Evolutionary conservation across 2,797 vertebrate genomes (phyloP), one percentile per base, ranked within the genome.

Genomic region (Sebastolobus altivelis): DNA sequence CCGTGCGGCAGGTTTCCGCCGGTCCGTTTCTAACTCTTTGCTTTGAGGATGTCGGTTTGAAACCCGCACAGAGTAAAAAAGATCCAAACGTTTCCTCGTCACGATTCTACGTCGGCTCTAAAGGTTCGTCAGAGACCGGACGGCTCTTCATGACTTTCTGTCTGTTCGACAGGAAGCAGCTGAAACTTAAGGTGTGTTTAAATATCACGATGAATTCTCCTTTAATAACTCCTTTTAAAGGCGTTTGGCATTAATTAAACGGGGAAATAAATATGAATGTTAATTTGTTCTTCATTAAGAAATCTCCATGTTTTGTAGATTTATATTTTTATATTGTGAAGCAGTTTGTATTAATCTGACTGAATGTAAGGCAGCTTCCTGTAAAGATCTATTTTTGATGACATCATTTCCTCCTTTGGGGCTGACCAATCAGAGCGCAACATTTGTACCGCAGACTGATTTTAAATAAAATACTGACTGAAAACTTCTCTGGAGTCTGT

Each of bases 281-380:
- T 46, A 14, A 20, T 46, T 18, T 46, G 16, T 31, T 37, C 31
- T 67, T 12, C 37, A 38, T 38, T 10, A 38, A 11, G 35, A n/a
- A 59, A 59, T 74, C n/a, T 76, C 82, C 46, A 43, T 8, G 31
- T 76, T 77, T 8, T 66, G 55, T 79, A 82, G 3, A 35, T 81
- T 77, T 88, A 22, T 88, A 80, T 83, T 88, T 88, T 66, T 83
- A 65, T 82, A 80, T 88, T 81, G 79, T 73, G 2, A 25, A 59
- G 8, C 11, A 49, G 13, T 62, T 58, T 88, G 68, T 49, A 66
- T 63, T 7, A 55, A 66, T 69, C 13, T 49, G 65, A 81, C 65
- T 69, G 75, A 85, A 86, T 83, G 75, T 80, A 68, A 61, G 56
- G 12, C 22, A 56, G 8, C 33, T 54, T 73, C 40, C 67, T 75